Evolutionary conservation across 2,888 invertebrate genomes (phyloP), one percentile per base, ranked within the genome.

Genomic region (Agriopis leucophaearia): DNA sequence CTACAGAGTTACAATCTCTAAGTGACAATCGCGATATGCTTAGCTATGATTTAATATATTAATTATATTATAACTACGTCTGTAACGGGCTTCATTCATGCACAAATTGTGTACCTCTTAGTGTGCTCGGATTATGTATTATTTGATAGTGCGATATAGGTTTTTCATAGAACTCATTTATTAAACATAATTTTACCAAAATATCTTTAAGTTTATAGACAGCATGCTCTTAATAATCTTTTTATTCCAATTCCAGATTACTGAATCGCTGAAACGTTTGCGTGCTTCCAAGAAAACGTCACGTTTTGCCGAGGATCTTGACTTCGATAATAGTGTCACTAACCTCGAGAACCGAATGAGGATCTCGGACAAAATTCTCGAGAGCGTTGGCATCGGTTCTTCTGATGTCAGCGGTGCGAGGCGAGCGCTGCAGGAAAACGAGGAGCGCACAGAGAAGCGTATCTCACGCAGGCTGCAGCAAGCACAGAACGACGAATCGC

Each of bases 351-450:
- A 94, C 70, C 94, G 95, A 70, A 91, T 95, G 79, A 91, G 95
- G 72, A 90, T 96, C 75, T 95, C 96, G 5, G 95, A 96, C 74
- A 96, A 96, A 87, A 92, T 96, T 55, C 88, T 96, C 18, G 96
- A 96, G 79, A 92, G 93, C 64, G 95, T 96, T 6, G 96, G 96
- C 42, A 90, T 96, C 66, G 95, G 95, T 8, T 95, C 95, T 10
- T 91, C 92, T 1, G 94, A 95, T 13, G 82, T 91, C 5, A 92
- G 94, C 55, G 89, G 92, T 45, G 92, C 94, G 69, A 81, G 95
- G 82, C 81, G 94, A 83, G 87, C 95, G 72, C 72, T 95, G 76
- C 82, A 87, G 60, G 87, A 93, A 71, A 93, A 92, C 74, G 94
- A 94, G 60, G 92, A 94, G 63, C 93, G 93, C 72, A 92, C 94